Evolutionary conservation across 2,797 vertebrate species (phyloP), one percentile per base, ranked within the genome.

Genomic region (Pogonophryne albipinna): DNA sequence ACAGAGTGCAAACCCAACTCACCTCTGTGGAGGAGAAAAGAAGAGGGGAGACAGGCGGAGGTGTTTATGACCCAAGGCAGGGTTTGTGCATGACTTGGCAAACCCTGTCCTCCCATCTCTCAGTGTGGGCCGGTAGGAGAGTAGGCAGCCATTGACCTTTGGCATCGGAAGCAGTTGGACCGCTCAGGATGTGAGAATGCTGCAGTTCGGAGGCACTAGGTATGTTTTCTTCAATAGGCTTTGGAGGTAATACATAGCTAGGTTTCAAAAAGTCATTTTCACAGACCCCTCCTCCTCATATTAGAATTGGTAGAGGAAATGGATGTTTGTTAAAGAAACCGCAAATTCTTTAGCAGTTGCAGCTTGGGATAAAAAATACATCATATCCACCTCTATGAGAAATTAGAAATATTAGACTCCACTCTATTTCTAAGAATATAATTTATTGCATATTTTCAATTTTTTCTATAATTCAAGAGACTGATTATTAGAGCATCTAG

Each of bases 1-100:
- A 95, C 93, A 94, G 92, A 93, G 92, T 92, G 91, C 87, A 92
- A 88, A 76, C 87, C 89, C 72, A 82, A 69, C 93, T 88, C 88
- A 86, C 85, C 91, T 91, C 88, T 78, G 71, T 74, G 65, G 79
- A 74, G 80, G 80, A 90, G 79, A 91, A 89, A 87, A 89, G 81
- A 89, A 80, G 66, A 71, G 68, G 59, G 69, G 70, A 84, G 85
- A 88, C 67, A 87, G 86, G 74, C 82, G 12, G 84, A 85, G 86
- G 87, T 93, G 92, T 94, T 94, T 92, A 92, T 91, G 92, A 92
- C 83, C 85, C 85, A 87, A 86, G 85, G 85, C 81, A 86, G 78
- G 75, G 75, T 91, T 85, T 92, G 83, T 80, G 90, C 82, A 87
- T 89, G 84, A 92, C 86, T 90, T 83, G 87, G 84, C 86, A 87